These are phyloP conservation scores for Hipparchia sbordonii DNA, from an alignment of 2,888 invertebrate species.

Conservation along the genomic window DNA sequence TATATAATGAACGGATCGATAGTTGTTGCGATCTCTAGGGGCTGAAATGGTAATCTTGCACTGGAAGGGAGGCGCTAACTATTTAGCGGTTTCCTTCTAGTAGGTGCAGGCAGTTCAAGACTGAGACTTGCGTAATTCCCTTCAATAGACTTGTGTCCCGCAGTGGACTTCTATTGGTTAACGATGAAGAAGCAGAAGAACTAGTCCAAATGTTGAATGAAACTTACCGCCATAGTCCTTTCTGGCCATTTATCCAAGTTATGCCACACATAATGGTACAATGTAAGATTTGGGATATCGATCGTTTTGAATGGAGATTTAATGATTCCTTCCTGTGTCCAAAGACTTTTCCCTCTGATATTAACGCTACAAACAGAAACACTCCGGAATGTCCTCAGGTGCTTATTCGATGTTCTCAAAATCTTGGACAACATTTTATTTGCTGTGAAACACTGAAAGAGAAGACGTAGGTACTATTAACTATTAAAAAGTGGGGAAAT, in stretches of 20 bases:
- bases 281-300: slow-evolving; percentile 75
- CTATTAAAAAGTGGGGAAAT: not conserved
- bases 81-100: too few relatives aligned
- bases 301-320: slow-evolving; percentile 79
- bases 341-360: slow-evolving; percentile 57
- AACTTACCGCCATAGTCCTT: slow-evolving; percentile 84
- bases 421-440: slow-evolving; percentile 54
- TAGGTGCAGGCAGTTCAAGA: too few relatives aligned
- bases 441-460: slow-evolving; percentile 2
- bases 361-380: slow-evolving; percentile 41
- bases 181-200: not conserved
- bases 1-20: too few relatives aligned
- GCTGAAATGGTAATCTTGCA: too few relatives aligned
- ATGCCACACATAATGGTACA: slow-evolving; percentile 85
- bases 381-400: slow-evolving; percentile 44
- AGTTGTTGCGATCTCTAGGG: too few relatives aligned
- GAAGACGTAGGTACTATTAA: not conserved
- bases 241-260: slow-evolving; percentile 85
- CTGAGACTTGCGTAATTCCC: too few relatives aligned
- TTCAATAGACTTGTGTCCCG: too few relatives aligned
- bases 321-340: slow-evolving; percentile 66
- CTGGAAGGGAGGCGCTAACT: too few relatives aligned
- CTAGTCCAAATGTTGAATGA: not conserved
- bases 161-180: not conserved
- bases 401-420: slow-evolving; percentile 51